These are phyloP conservation scores for Aurelia aurita complex sp. Pacific DNA, from an alignment of 30 jellyfish, hydroid and myxozoan genomes.

Conservation along the genomic window DNA sequence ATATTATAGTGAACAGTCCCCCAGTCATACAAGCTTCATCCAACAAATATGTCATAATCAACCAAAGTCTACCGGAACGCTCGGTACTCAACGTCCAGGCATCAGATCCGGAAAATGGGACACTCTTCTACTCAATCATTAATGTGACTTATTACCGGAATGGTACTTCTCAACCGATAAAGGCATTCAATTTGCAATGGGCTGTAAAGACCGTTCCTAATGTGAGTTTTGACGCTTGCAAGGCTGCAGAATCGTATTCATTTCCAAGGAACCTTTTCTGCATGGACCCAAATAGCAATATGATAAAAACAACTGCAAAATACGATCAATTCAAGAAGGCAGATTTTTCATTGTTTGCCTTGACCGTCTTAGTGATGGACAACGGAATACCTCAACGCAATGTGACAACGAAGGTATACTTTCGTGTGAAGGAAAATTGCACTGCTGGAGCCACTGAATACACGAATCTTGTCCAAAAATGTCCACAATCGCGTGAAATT, in stretches of 20 bases:
- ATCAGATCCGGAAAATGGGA: conserved; percentile 55
- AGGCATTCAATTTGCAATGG: conserved; percentile 29
- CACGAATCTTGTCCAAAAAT: conserved; percentile 18
- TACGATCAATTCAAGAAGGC: conserved; percentile 12
- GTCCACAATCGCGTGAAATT: conserved; percentile 29
- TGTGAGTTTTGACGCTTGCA: conserved; percentile 11
- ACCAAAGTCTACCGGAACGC: conserved; percentile 6
- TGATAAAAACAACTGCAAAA: conserved; percentile 37
- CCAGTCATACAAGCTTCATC: no score
- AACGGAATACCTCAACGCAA: conserved; percentile 50
- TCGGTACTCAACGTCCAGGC: conserved; percentile 15
- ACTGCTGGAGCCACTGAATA: conserved; percentile 13
- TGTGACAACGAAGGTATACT: conserved; percentile 41
- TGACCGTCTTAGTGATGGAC: conserved; percentile 42
- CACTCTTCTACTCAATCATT: conserved; percentile 31
- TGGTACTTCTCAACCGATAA: conserved; percentile 31
- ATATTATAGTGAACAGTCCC: no score
- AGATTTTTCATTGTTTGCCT: conserved; percentile 33
- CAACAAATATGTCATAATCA: conserved; percentile 2
- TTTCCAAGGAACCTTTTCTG: conserved; percentile 67
- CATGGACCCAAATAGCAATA: conserved; percentile 43
- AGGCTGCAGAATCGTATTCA: conserved; percentile 24
- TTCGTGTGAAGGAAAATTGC: conserved; percentile 63
- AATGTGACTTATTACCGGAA: conserved; percentile 53
- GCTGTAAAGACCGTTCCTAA: conserved; percentile 23